A percentile compares a stretch with the other conserved stretches of the same genome.
phyloP scores from a whole-genome alignment of 1,140 invertebrate genomes.

The Caenorhabditis elegans region DNA sequence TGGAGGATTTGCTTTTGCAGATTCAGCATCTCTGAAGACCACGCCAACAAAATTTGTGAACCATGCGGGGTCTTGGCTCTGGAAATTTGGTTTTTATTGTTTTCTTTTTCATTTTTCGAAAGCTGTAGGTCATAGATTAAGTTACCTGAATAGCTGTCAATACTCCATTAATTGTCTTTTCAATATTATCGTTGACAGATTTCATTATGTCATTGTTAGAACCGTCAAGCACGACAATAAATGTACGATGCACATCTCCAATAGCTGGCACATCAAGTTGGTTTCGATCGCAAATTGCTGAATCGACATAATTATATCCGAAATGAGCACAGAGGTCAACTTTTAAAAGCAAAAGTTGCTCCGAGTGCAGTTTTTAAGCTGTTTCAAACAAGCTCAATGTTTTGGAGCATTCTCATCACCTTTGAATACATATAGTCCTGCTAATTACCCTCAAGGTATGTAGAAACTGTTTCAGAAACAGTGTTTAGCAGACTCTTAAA shows the following conservation, averaged over 20 bases:
- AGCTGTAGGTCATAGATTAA: too few relatives aligned
- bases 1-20: not conserved
- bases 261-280: not conserved
- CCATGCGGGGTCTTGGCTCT: conserved; percentile 29
- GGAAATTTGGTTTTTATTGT: too few relatives aligned
- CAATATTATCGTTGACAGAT: not conserved
- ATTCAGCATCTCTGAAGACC: conserved; percentile 40
- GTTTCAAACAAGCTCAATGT: too few relatives aligned
- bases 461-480: too few relatives aligned
- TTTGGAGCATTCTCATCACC: too few relatives aligned
- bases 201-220: conserved; percentile 19
- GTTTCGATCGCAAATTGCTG: conserved; percentile 34
- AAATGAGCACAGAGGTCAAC: too few relatives aligned
- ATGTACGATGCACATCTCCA: not conserved
- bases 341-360: too few relatives aligned
- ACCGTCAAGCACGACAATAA: conserved; percentile 37
- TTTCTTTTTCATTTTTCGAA: too few relatives aligned
- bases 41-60: conserved; percentile 43
- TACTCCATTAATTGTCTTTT: not conserved
- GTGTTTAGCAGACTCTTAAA: too few relatives aligned
- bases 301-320: not conserved
- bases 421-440: too few relatives aligned
- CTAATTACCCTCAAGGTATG: too few relatives aligned
- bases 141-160: not conserved
- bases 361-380: too few relatives aligned